Percentiles rank a stretch among this genome's conserved stretches.
Conservation (phyloP, 2,113 vertebrate species). For the Protomyctophum bolini region DNA sequence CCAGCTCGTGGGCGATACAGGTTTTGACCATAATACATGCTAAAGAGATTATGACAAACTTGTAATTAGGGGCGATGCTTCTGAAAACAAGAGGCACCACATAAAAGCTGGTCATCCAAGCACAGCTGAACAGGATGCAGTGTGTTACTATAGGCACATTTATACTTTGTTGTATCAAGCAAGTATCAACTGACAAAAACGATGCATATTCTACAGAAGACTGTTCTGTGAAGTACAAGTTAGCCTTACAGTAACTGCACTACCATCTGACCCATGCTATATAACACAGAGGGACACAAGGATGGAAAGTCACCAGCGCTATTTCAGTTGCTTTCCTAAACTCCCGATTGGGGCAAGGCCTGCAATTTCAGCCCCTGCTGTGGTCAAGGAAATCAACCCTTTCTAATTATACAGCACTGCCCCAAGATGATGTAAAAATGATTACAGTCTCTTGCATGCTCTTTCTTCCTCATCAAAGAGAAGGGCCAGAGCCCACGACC, state of each 20-base stretch:
- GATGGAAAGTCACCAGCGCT: constrained; percentile 64
- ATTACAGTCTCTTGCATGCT: constrained; percentile 72
- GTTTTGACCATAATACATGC: constrained; percentile 55
- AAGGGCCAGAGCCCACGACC: constrained; percentile 58
- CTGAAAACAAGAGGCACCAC: constrained; percentile 70
- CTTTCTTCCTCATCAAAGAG: constrained; percentile 73
- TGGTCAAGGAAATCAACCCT: constrained; percentile 76
- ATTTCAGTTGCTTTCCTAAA: constrained; percentile 73
- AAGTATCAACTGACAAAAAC: no score
- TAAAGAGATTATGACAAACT: constrained; percentile 67
- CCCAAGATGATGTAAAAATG: constrained; percentile 76
- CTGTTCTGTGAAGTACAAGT: no score
- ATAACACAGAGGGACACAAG: constrained; percentile 56
- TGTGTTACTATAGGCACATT: constrained; percentile 22
- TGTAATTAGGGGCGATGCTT: constrained; percentile 74
- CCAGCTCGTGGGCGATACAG: constrained; percentile 33
- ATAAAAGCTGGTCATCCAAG: constrained; percentile 64
- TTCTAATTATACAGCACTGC: constrained; percentile 78
- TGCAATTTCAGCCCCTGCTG: constrained; percentile 78
- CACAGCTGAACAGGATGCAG: constrained; percentile 57
- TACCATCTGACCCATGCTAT: constrained; percentile 68
- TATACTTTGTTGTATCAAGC: no score
- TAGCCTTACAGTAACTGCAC: constrained; percentile 37
- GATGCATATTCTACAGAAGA: no score
- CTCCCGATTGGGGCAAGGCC: constrained; percentile 63